Base-by-base conservation (phyloP, 2,888 invertebrate genomes). In the Criorhina ranunculi region DNA sequence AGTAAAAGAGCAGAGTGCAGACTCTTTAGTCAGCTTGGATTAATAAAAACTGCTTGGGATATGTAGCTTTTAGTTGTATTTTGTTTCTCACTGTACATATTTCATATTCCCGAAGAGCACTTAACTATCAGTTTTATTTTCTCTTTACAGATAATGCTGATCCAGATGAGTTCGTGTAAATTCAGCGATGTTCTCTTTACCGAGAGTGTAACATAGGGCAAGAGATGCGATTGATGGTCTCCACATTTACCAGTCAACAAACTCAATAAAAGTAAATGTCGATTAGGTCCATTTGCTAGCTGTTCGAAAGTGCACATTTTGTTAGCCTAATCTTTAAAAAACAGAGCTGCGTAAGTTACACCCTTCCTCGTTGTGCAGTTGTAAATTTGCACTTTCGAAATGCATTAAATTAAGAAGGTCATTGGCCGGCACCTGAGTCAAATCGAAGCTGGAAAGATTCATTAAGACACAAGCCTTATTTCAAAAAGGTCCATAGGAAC, bases 21-120 rank as follows among this genome's bases (percentile, higher is more conserved):
- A 1, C 46, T 78, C 78, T 78, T 78, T 64, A 70, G 31, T 70
- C 49, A 78, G 78, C 78, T 3, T 46, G 46, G 11, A 4, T 19
- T 17, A 46, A 4, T 19, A 19, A 17, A 46, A 19, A 46, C 17
- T 46, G 4, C 19, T 19, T 9, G 11, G 4, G 4, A 17, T 11
- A 9, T 12, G 17, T 19, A 2, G 24, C 24, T 24, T 24, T 24
- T 24, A 24, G 2, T 4, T 17, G 8, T 6, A 1, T 44, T 2
- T 1, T 12, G 1, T 5, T 15, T 11, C 3, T 5, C 42, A 42
- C 5, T 24, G 1, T 24, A 24, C 24, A 24, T 44, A 17, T 6
- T 1, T 44, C 2, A 2, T 12, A 1, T 6, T 15, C 3, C 5
- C 0, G 17, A 17, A 46, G 19, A 9, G 2, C 1, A 8, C 15